Evolutionary conservation across 2,113 vertebrate species (phyloP).

Genomic region (Anguilla japonica): DNA sequence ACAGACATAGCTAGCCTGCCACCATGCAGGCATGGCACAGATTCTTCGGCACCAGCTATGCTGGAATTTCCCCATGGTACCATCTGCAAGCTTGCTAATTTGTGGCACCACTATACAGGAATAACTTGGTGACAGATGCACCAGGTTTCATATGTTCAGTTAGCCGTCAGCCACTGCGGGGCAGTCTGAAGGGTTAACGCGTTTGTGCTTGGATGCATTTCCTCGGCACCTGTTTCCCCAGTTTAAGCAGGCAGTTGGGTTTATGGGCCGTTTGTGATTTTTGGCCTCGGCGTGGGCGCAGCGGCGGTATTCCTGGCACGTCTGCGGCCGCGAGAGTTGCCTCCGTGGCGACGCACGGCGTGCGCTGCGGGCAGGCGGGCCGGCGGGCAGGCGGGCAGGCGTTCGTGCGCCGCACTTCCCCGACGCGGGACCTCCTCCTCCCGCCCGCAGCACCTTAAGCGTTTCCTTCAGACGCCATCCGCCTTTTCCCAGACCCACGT

Average conservation of each 20-base stretch:
- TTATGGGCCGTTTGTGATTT: slow-evolving; percentile 59
- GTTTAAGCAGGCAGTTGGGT: slow-evolving; percentile 44
- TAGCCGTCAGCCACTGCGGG: not conserved
- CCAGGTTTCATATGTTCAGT: not conserved
- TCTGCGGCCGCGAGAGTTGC: not conserved
- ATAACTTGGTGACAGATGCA: not conserved
- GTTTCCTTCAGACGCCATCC: not conserved
- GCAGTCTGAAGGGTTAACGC: slow-evolving; percentile 43
- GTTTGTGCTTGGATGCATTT: slow-evolving; percentile 47
- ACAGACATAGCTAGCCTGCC: too few relatives aligned
- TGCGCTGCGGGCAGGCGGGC: too few relatives aligned
- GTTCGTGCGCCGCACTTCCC: not conserved
- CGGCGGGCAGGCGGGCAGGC: not conserved
- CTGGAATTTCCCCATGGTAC: too few relatives aligned
- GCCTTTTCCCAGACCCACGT: not conserved
- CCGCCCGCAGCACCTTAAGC: not conserved
- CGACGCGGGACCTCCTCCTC: not conserved
- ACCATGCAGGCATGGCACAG: too few relatives aligned
- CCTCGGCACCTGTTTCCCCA: slow-evolving; percentile 68
- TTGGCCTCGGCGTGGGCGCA: slow-evolving; percentile 51
- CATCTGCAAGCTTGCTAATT: too few relatives aligned
- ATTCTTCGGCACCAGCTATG: too few relatives aligned
- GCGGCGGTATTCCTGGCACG: slow-evolving; percentile 20
- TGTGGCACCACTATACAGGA: too few relatives aligned
- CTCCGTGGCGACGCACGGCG: too few relatives aligned